Conservation (phyloP, 2,888 invertebrate genomes). For the Epistrophella euchroma region DNA sequence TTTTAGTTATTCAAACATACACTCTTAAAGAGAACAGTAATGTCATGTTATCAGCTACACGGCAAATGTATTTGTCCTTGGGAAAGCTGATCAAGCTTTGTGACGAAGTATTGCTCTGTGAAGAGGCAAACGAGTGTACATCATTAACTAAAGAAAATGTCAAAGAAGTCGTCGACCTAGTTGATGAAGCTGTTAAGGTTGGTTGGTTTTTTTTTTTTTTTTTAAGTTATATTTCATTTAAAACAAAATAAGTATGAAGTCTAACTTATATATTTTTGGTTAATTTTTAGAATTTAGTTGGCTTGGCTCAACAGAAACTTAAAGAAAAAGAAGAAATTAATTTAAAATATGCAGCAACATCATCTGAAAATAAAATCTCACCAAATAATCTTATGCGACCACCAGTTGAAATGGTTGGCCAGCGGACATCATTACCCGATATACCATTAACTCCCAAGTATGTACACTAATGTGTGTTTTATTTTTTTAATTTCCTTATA, state of each 20-base stretch:
- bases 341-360: conserved; percentile 79
- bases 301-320: conserved; percentile 93
- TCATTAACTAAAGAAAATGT: conserved; percentile 87
- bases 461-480: conserved; percentile 83
- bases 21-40: conserved; percentile 83
- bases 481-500: conserved; percentile 78
- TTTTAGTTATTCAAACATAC: conserved; percentile 82
- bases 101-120: conserved; percentile 92
- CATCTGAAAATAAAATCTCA: conserved; percentile 77
- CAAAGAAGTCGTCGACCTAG: conserved; percentile 88
- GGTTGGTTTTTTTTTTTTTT: no score
- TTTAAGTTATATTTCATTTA: neutral
- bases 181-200: conserved; percentile 90
- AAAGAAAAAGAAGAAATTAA: conserved; percentile 85
- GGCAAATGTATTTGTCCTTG: conserved; percentile 93
- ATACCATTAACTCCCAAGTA: conserved; percentile 93
- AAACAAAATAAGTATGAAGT: neutral
- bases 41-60: conserved; percentile 88
- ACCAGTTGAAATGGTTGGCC: conserved; percentile 84
- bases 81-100: conserved; percentile 94
- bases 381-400: conserved; percentile 81
- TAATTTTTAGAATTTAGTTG: conserved; percentile 87
- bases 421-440: conserved; percentile 90
- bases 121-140: conserved; percentile 81
- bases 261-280: conserved; percentile 5